Evolutionary conservation across 2,113 vertebrate genomes (phyloP), one percentile per base, ranked within the genome.

Genomic region (Capreolus pygargus): DNA sequence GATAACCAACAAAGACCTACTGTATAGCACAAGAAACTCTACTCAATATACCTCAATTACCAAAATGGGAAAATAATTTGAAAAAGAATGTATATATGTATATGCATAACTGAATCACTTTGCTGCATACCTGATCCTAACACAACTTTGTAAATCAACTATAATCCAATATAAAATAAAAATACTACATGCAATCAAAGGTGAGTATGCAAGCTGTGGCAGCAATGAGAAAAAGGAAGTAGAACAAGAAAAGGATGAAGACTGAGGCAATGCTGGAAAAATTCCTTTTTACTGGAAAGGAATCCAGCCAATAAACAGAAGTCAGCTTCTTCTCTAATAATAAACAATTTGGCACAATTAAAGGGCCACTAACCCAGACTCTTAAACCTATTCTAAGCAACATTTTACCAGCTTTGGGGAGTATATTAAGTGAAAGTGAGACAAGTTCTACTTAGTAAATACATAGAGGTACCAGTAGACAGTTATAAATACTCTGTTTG

Each of bases 321-420:
- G 21, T 13, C 7, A 92, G 15, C 17, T 60, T 70, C 39, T 61
- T 92, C 33, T 58, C 33, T 85, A 81, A 84, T 87, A 78, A 82
- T 67, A 76, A 86, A 76, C 23, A 52, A 25, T 55, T 79, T 61
- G 15, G 33, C 33, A 93, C 30, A 61, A 83, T 61, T 83, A 84
- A 90, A 96, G 84, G 36, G 7, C 64, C 21, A 87, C 25, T 89
- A 93, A 64, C 15, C 54, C 58, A 74, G 54, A 78, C 23, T 78
- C 91, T 64, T 57, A 87, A 95, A 85, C n/a, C 17, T 86, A 39
- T 76, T 57, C 84, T 95, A 93, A 91, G 67, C 5, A 86, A 95
- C 8, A 88, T 58, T 25, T 95, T 82, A 89, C 67, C 84, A 88
- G 28, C 43, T 82, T 92, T 60, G 55, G 39, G 33, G 13, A 74